Percentiles rank a stretch among this genome's conserved stretches.
These are phyloP conservation scores for Polypterus senegalus DNA, from an alignment of 2,113 vertebrate species.

Conservation along the genomic window DNA sequence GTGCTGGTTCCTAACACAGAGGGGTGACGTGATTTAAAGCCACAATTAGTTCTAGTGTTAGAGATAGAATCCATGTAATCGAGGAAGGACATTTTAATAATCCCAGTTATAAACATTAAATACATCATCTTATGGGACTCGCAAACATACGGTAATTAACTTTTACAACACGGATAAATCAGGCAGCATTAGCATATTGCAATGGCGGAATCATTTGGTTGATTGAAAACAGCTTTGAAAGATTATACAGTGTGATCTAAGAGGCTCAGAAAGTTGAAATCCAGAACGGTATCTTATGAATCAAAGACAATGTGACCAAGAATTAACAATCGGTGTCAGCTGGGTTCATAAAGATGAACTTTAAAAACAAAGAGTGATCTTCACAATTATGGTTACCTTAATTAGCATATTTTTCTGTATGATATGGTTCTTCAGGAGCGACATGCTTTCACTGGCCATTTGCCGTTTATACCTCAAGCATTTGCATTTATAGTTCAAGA, in stretches of 20 bases:
- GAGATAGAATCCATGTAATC: slow-evolving; percentile 74
- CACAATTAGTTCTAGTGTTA: slow-evolving; percentile 78
- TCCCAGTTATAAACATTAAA: slow-evolving; percentile 87
- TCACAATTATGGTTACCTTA: no score
- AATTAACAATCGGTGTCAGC: no score
- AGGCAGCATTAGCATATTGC: slow-evolving; percentile 88
- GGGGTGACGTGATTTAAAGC: slow-evolving; percentile 70
- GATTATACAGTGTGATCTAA: slow-evolving; percentile 43
- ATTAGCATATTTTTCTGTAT: no score
- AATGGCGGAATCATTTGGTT: slow-evolving; percentile 86
- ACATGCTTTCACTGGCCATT: no score
- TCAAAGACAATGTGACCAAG: no score
- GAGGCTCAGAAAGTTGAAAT: no score
- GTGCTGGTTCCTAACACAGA: slow-evolving; percentile 66
- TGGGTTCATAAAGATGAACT: no score
- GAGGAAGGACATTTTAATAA: slow-evolving; percentile 88
- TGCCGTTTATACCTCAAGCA: no score
- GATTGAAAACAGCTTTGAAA: slow-evolving; percentile 86
- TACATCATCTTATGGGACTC: slow-evolving; percentile 83
- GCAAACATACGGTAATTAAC: slow-evolving; percentile 94
- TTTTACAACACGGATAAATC: slow-evolving; percentile 92
- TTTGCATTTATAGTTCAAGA: no score
- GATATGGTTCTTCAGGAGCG: no score
- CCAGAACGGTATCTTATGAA: no score
- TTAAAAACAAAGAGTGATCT: no score